Conservation (phyloP, 2,797 vertebrate species). For the Manis pentadactyla region DNA sequence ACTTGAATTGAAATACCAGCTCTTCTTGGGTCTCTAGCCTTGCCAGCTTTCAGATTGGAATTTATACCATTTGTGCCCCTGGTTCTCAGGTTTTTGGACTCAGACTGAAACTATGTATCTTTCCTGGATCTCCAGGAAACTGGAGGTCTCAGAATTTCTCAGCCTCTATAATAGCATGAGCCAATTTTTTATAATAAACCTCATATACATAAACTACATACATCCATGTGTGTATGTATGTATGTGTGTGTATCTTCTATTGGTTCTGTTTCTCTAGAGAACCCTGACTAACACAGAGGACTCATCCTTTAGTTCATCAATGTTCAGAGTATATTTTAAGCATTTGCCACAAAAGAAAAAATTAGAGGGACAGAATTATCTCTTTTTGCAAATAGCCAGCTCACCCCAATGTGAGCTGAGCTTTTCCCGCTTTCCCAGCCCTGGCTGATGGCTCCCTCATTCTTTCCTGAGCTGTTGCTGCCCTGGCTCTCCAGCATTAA, state of each 20-base stretch:
- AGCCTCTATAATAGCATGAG: not conserved
- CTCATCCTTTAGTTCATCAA: conserved; percentile 1
- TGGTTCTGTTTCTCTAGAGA: not conserved
- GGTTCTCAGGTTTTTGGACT: not conserved
- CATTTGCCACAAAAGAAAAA: not conserved
- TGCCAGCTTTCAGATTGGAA: not conserved
- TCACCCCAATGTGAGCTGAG: not conserved
- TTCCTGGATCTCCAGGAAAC: not conserved
- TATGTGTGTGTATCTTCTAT: not conserved
- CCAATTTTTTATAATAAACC: not conserved
- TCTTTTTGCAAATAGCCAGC: not conserved
- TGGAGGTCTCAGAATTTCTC: not conserved
- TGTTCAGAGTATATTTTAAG: not conserved
- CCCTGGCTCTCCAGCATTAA: not conserved
- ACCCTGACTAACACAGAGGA: not conserved
- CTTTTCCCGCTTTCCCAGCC: not conserved
- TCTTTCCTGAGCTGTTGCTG: not conserved
- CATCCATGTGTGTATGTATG: too few species aligned
- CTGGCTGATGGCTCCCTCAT: not conserved
- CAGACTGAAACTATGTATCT: not conserved
- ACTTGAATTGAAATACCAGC: not conserved
- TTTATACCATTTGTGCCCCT: not conserved
- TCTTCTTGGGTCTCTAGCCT: not conserved
- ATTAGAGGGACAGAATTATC: not conserved
- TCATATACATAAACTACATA: not conserved